Percentiles rank a stretch among this genome's conserved stretches.
Evolutionary conservation across 2,797 vertebrate genomes (phyloP).

Genomic region (Molossus molossus): DNA sequence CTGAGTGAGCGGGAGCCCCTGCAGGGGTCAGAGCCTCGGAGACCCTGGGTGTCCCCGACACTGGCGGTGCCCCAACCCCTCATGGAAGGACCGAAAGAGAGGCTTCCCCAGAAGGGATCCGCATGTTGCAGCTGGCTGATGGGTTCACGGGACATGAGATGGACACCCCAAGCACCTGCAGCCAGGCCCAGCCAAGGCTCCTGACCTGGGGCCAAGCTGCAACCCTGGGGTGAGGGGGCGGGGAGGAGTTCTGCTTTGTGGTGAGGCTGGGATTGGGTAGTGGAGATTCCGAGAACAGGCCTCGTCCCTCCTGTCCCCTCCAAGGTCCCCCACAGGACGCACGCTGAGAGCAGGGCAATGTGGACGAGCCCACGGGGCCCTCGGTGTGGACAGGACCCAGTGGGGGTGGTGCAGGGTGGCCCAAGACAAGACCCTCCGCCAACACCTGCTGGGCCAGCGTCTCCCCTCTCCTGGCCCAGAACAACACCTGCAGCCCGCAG

Average conservation of each 20-base stretch:
- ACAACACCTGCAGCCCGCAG: not conserved
- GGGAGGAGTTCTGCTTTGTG: not conserved
- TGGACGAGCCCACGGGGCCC: not conserved
- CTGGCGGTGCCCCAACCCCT: not conserved
- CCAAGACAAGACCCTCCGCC: not conserved
- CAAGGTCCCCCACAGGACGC: not conserved
- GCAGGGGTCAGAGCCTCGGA: too few species aligned
- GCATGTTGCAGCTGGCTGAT: not conserved
- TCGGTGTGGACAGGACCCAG: not conserved
- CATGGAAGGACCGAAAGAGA: not conserved
- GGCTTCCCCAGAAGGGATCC: not conserved
- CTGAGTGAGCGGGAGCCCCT: accelerated
- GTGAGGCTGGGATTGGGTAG: not conserved
- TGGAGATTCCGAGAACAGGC: not conserved
- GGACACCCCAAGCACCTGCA: not conserved
- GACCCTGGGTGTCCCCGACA: not conserved
- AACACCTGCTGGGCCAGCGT: accelerated
- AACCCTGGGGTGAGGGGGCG: accelerated
- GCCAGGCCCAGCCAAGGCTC: not conserved
- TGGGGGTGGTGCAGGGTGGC: not conserved
- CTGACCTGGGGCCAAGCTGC: not conserved
- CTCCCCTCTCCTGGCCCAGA: not conserved
- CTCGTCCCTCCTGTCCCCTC: not conserved
- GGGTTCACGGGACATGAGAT: not conserved
- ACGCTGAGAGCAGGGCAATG: not conserved